A percentile compares a stretch with the other conserved stretches of the same genome.
These are phyloP conservation scores for Lacerta viridis DNA, from an alignment of 2,797 vertebrate genomes.

Conservation along the genomic window DNA sequence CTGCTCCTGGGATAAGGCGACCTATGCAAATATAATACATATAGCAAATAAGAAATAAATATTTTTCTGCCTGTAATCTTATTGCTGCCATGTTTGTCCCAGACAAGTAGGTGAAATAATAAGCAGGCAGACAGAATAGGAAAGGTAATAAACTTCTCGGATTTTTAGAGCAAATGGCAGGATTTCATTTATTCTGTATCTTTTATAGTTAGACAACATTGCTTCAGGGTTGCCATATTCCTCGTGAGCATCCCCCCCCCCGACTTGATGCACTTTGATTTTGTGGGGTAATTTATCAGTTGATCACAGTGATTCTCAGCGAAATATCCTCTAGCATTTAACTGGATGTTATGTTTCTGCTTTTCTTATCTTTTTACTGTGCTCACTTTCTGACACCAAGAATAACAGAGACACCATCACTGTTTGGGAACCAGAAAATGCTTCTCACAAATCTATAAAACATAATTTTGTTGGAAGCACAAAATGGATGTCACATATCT, in stretches of 20 bases:
- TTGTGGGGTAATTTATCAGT: conserved; percentile 27
- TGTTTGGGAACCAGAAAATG: background rate
- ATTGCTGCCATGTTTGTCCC: background rate
- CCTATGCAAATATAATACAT: background rate
- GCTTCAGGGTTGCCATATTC: background rate
- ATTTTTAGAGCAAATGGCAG: background rate
- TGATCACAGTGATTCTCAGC: conserved; percentile 29
- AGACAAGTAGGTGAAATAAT: background rate
- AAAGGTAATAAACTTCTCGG: background rate
- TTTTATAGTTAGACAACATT: conserved; percentile 9
- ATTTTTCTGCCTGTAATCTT: background rate
- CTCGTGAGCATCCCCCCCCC: background rate
- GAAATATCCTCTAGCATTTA: conserved; percentile 10
- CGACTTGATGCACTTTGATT: conserved; percentile 22
- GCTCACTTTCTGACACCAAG: background rate
- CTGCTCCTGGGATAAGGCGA: background rate
- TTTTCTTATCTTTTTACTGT: conserved; percentile 6
- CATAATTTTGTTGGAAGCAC: background rate
- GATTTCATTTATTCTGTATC: conserved; percentile 4
- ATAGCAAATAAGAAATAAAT: background rate
- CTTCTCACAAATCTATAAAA: background rate
- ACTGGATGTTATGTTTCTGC: conserved; percentile 2
- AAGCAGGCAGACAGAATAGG: background rate
- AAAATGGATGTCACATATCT: background rate
- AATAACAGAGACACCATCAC: background rate